Percentiles rank a stretch among this genome's conserved stretches.
phyloP scores from a whole-genome alignment of 1,140 invertebrate genomes.

The Heliconius congener region DNA sequence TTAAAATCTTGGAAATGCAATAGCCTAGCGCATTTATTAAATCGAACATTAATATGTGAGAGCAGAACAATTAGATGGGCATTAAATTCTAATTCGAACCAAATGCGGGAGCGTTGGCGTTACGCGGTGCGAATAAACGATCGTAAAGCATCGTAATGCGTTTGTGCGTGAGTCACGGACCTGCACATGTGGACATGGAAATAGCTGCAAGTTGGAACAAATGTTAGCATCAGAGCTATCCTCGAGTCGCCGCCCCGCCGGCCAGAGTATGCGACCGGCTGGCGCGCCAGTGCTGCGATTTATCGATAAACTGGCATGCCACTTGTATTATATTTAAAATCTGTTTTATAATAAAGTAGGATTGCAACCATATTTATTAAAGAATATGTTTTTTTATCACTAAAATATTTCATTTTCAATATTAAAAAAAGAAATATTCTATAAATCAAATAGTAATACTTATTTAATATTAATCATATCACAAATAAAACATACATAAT shows the following conservation, averaged over 20 bases:
- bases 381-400: too few relatives aligned
- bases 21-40: neutral
- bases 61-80: conserved; percentile 22
- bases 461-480: too few relatives aligned
- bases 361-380: too few relatives aligned
- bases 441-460: too few relatives aligned
- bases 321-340: neutral
- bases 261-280: conserved; percentile 72
- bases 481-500: too few relatives aligned
- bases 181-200: conserved; percentile 74
- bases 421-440: too few relatives aligned
- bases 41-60: conserved; percentile 21
- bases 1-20: neutral
- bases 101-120: conserved; percentile 50
- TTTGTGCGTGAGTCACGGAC: conserved; percentile 73
- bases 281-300: conserved; percentile 61
- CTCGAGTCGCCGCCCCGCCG: conserved; percentile 57
- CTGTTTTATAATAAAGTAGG: neutral
- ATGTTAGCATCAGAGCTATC: conserved; percentile 60
- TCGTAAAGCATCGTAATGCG: conserved; percentile 63
- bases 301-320: conserved; percentile 54
- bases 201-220: conserved; percentile 73
- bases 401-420: too few relatives aligned
- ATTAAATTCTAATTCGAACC: conserved; percentile 52
- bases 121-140: conserved; percentile 56